Percentiles rank a stretch among this genome's conserved stretches.
Conservation (phyloP, 2,797 vertebrate species). For the Molossus alvarezi region DNA sequence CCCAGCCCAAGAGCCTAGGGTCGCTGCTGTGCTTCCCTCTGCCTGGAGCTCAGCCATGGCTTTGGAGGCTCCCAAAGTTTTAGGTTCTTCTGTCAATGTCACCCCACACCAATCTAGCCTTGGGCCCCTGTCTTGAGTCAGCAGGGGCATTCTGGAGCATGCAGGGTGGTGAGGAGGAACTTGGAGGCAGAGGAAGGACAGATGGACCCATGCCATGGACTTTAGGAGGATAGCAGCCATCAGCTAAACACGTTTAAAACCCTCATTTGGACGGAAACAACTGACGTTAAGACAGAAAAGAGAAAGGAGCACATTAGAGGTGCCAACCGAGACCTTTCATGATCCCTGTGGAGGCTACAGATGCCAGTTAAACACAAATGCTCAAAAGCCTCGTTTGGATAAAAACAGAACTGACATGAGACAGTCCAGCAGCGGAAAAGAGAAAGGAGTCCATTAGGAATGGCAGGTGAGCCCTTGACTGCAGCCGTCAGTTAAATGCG, state of each 20-base stretch:
- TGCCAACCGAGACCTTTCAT: fast-evolving
- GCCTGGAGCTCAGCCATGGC: neutral
- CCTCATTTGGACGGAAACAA: neutral
- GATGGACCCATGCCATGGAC: neutral
- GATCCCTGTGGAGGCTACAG: neutral
- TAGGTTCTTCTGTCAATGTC: neutral
- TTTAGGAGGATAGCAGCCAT: neutral
- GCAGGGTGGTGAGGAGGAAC: neutral
- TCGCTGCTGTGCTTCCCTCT: fast-evolving
- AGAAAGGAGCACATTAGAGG: fast-evolving
- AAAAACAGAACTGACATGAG: neutral
- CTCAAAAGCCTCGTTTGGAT: neutral
- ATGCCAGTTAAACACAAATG: neutral
- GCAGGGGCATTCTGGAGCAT: neutral
- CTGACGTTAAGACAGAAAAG: neutral
- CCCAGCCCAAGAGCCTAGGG: neutral
- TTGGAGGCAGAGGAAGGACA: neutral
- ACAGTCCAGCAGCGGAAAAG: neutral
- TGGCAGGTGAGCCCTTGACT: neutral
- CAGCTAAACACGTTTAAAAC: neutral
- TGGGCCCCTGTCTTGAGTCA: neutral
- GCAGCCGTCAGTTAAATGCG: neutral
- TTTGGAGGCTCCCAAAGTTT: neutral
- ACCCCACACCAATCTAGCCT: neutral
- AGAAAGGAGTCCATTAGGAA: neutral